Evolutionary conservation across 2,113 vertebrate species (phyloP).

Genomic region (Chrysemys picta): DNA sequence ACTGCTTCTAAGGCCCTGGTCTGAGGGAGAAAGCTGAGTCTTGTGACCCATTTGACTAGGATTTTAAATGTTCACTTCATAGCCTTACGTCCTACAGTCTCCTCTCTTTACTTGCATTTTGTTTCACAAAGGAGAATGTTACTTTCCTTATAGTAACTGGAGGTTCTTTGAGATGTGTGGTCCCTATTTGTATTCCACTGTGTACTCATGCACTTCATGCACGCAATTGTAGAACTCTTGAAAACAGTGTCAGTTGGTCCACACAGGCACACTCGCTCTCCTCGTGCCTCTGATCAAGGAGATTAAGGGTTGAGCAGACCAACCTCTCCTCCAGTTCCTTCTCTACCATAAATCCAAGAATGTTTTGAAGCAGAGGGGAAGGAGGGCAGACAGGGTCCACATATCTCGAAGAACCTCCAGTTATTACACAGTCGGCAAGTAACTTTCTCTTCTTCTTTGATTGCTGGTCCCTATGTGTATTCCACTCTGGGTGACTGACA

Average conservation of each 20-base stretch:
- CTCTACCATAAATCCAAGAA: too few relatives aligned
- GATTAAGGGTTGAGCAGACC: too few relatives aligned
- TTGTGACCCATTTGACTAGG: background rate
- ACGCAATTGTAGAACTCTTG: too few relatives aligned
- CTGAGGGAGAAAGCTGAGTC: background rate
- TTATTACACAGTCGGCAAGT: too few relatives aligned
- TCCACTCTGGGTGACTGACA: too few relatives aligned
- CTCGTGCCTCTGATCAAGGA: background rate
- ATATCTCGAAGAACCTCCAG: too few relatives aligned
- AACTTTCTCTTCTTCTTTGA: too few relatives aligned
- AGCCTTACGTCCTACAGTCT: background rate
- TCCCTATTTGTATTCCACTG: background rate
- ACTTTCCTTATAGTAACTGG: background rate
- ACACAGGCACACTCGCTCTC: background rate
- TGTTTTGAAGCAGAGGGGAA: too few relatives aligned
- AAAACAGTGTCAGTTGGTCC: background rate
- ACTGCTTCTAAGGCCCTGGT: background rate
- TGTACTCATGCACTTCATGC: background rate
- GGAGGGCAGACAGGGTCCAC: too few relatives aligned
- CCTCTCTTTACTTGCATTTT: background rate
- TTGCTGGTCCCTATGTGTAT: too few relatives aligned
- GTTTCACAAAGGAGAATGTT: background rate
- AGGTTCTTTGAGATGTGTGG: background rate
- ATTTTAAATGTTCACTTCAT: background rate
- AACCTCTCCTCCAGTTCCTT: too few relatives aligned